Evolutionary conservation across 2,888 invertebrate species (phyloP).

Genomic region (Ditula angustiorana): DNA sequence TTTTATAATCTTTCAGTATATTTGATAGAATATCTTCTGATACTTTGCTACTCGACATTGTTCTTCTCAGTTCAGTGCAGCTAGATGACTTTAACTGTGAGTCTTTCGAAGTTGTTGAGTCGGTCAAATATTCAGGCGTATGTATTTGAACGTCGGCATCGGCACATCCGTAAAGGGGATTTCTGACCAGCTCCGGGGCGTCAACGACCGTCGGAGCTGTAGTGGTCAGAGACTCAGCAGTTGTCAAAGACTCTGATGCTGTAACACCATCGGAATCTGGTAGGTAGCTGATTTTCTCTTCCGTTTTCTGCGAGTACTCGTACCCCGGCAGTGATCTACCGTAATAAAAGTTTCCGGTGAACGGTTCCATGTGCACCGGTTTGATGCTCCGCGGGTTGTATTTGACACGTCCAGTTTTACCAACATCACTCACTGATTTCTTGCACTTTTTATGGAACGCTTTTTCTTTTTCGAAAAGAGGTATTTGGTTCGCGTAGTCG

Average conservation of each 20-base stretch:
- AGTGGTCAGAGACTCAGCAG: conserved; percentile 68
- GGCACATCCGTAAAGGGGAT: conserved; percentile 74
- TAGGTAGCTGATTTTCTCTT: conserved; percentile 75
- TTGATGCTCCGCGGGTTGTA: conserved; percentile 68
- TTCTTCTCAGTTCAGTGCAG: conserved; percentile 74
- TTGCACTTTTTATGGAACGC: conserved; percentile 68
- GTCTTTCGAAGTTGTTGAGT: conserved; percentile 66
- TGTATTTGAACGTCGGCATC: conserved; percentile 65
- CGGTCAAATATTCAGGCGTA: conserved; percentile 64
- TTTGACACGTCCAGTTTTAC: conserved; percentile 71
- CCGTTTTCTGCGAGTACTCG: conserved; percentile 67
- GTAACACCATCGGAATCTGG: conserved; percentile 78
- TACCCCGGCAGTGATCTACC: conserved; percentile 76
- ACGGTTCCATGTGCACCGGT: conserved; percentile 77
- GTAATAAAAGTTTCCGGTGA: conserved; percentile 80
- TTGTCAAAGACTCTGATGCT: conserved; percentile 69
- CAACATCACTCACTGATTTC: conserved; percentile 74
- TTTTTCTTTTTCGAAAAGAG: conserved; percentile 74
- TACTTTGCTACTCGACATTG: conserved; percentile 63
- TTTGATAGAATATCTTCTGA: conserved; percentile 62
- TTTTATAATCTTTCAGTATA: conserved; percentile 77
- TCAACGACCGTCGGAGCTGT: conserved; percentile 69
- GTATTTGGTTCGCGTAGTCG: conserved; percentile 80
- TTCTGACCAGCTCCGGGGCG: conserved; percentile 71
- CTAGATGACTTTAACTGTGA: conserved; percentile 75